Evolutionary conservation across 2,113 vertebrate species (phyloP).

Genomic region (Furnarius figulus): DNA sequence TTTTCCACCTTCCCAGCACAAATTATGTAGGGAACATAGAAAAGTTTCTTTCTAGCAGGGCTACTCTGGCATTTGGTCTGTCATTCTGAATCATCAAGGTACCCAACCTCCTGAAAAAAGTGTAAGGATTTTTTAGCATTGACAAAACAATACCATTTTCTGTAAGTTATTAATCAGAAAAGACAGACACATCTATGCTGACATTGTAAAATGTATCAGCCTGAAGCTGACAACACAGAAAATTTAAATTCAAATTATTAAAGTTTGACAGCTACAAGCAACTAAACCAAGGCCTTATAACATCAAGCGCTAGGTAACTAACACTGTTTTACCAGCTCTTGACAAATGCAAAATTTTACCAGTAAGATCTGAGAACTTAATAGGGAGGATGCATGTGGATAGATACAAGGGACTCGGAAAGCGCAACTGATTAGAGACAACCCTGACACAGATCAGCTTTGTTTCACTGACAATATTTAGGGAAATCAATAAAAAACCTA

Average conservation of each 20-base stretch:
- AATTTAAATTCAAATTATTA: not conserved
- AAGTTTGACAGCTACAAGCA: not conserved
- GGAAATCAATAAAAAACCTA: not conserved
- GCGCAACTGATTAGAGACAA: not conserved
- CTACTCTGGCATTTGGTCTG: not conserved
- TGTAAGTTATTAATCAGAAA: not conserved
- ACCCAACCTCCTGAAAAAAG: not conserved
- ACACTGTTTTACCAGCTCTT: not conserved
- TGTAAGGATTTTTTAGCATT: not conserved
- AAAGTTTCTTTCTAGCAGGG: not conserved
- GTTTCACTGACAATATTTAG: not conserved
- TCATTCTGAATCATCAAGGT: not conserved
- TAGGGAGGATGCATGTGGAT: not conserved
- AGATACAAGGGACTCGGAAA: not conserved
- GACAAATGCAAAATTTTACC: not conserved
- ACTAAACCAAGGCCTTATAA: not conserved
- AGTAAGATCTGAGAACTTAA: not conserved
- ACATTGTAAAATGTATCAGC: not conserved
- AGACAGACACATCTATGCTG: not conserved
- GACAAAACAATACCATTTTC: not conserved
- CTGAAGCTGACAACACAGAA: not conserved
- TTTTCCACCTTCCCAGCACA: not conserved
- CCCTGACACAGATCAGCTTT: not conserved
- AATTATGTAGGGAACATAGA: not conserved
- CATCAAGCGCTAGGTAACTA: not conserved